Base-by-base conservation (phyloP, 2,888 invertebrate genomes). In the Danaus chrysippus region DNA sequence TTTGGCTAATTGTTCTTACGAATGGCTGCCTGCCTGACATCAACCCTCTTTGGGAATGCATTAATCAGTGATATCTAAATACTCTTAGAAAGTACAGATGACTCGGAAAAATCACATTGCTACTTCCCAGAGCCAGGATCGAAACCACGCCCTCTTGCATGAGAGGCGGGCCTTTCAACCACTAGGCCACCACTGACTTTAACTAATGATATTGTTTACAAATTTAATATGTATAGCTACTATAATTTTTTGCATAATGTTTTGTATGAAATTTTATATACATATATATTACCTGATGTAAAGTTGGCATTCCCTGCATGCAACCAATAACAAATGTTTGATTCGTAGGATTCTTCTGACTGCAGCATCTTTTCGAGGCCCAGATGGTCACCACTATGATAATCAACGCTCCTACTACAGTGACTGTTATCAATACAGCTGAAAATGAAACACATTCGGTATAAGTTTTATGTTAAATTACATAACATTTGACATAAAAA, bases 341-440 rank as follows among this genome's bases (percentile, higher is more conserved):
- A n/a, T 81, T 52, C 77, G 81, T 56, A 64, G 85, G 54, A 75
- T 79, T 68, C 12, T 64, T 64, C 10, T 63, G 64, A 56, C 68
- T 63, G 53, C 71, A 71, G 56, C 71, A 71, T 15, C 79, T 78
- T 65, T 92, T 91, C 11, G 94, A 92, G 0, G 96, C 92, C 76
- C 96, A 97, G 5, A 94, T 93, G 0, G 95, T 87, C 53, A 97
- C 85, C 11, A 96, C 91, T 15, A 94, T 92, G 61, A 96, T 92
- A 11, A 97, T 84, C 23, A 96, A 87, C 0, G 94, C 93, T 1
- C 96, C 97, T 1, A 95, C 91, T 8, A 95, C 95, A 56, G 96
- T 94, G 70, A 97, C 84, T 0, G 95, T 95, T 64, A 97, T 96
- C 56, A 97, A 87, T n/a, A 97, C 91, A 72, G 96, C 96, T 96